A percentile compares a stretch with the other conserved stretches of the same genome.
Evolutionary conservation across 2,888 invertebrate genomes (phyloP).

Genomic region (Thereva nobilitata): DNA sequence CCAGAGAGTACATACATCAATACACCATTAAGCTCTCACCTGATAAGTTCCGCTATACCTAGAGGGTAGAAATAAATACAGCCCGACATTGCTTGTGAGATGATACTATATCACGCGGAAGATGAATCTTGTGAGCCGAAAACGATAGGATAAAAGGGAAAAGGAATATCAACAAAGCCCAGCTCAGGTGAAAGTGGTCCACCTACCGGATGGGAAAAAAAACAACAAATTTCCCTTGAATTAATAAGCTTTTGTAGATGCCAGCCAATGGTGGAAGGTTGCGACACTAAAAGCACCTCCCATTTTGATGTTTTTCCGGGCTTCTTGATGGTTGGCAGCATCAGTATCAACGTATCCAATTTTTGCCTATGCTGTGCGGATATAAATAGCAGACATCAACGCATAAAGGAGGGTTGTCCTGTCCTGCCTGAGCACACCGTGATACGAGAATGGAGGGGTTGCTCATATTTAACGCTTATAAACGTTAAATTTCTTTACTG

Average conservation of each 20-base stretch:
- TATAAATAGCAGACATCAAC: conserved; percentile 16
- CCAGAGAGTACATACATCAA: conserved; percentile 2
- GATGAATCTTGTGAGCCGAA: conserved; percentile 25
- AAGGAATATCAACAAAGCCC: conserved; percentile 14
- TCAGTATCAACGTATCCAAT: conserved; percentile 9
- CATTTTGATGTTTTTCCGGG: conserved; percentile 26
- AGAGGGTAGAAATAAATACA: conserved; percentile 7
- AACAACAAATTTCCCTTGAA: conserved; percentile 14
- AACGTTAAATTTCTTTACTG: conserved; percentile 6
- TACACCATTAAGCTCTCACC: too few species aligned
- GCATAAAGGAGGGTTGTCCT: conserved; percentile 26
- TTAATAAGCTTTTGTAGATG: conserved; percentile 11
- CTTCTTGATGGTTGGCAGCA: conserved; percentile 28
- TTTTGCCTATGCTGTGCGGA: conserved; percentile 24
- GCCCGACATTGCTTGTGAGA: conserved; percentile 10
- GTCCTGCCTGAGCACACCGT: conserved; percentile 1
- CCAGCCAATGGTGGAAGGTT: conserved; percentile 30
- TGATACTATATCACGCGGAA: conserved; percentile 12
- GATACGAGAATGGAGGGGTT: conserved; percentile 13
- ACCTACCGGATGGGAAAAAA: conserved; percentile 19
- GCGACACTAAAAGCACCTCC: conserved; percentile 32
- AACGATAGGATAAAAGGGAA: conserved; percentile 16
- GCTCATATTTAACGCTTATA: conserved; percentile 16
- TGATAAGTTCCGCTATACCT: conserved; percentile 13
- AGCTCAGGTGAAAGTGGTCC: conserved; percentile 42